phyloP scores from a whole-genome alignment of 2,113 vertebrate species.

The Columba livia region DNA sequence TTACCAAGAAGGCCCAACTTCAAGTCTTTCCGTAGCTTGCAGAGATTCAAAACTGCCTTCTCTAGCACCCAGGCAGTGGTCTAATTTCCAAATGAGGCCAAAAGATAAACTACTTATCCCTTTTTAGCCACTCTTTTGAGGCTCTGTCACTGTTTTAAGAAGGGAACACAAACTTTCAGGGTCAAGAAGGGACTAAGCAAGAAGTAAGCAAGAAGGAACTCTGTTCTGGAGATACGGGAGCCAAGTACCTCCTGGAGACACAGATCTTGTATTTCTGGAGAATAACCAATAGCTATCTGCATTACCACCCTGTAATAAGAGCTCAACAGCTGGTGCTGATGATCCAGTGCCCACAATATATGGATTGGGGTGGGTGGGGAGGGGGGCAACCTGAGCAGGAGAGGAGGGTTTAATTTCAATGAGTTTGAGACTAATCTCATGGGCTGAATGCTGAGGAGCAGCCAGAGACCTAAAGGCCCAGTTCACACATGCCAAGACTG shows the following conservation, averaged over 20 bases:
- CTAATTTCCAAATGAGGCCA: background rate
- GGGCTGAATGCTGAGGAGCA: background rate
- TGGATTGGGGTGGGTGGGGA: background rate
- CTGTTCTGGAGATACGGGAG: background rate
- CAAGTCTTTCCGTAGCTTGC: background rate
- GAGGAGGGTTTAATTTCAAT: background rate
- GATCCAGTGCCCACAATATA: background rate
- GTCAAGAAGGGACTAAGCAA: background rate
- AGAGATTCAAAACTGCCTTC: background rate
- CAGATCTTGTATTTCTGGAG: background rate
- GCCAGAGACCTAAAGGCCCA: background rate
- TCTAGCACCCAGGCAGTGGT: background rate
- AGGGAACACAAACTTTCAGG: background rate
- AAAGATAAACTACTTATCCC: background rate
- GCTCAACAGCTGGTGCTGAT: background rate
- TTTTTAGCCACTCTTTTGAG: background rate
- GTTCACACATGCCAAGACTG: background rate
- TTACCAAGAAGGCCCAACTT: background rate
- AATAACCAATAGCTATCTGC: background rate
- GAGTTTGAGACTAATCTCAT: background rate
- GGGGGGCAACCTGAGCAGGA: background rate
- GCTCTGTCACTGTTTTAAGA: background rate
- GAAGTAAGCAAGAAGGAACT: background rate
- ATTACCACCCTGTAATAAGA: background rate
- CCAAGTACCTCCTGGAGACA: background rate